A percentile compares a stretch with the other conserved stretches of the same genome.
These are phyloP conservation scores for Pardosa pseudoannulata DNA, from an alignment of 2,888 invertebrate species.

Conservation along the genomic window DNA sequence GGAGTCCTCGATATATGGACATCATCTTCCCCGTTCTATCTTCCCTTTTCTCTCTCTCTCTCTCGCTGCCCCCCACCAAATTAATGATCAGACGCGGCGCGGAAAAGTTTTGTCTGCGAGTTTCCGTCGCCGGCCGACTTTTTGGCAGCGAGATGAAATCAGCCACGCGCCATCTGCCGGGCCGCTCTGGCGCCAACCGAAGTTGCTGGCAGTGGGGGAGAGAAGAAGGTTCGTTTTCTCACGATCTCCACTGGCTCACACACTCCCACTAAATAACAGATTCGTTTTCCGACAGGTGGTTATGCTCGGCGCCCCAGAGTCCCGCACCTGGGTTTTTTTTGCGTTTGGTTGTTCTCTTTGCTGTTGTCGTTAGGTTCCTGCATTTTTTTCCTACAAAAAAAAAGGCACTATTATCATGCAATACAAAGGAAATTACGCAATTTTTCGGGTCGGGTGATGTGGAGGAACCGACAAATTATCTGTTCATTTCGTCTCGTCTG, in stretches of 20 bases:
- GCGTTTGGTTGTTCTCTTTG: too few relatives aligned
- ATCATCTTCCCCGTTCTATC: constrained; percentile 38
- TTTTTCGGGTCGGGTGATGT: constrained; percentile 15
- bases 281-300: constrained; percentile 68
- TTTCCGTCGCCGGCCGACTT: constrained; percentile 65
- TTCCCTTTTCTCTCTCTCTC: constrained; percentile 25
- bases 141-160: constrained; percentile 59
- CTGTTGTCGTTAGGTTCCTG: constrained; percentile 33
- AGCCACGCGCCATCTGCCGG: constrained; percentile 70
- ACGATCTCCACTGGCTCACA: constrained; percentile 27
- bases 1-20: constrained; percentile 20
- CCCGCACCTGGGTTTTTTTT: constrained; percentile 64
- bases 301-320: constrained; percentile 49
- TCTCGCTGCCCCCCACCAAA: constrained; percentile 24
- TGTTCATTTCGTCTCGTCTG: constrained; percentile 8
- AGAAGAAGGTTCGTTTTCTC: constrained; percentile 50
- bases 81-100: constrained; percentile 53
- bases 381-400: not conserved
- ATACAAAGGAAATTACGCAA: constrained; percentile 28
- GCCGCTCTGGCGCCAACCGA: constrained; percentile 54
- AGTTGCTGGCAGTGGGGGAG: constrained; percentile 7
- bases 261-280: constrained; percentile 71
- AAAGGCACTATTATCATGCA: not conserved
- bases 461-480: constrained; percentile 5
- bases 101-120: constrained; percentile 62